phyloP scores from a whole-genome alignment of 2,113 vertebrate genomes.

The Hucho hucho region DNA sequence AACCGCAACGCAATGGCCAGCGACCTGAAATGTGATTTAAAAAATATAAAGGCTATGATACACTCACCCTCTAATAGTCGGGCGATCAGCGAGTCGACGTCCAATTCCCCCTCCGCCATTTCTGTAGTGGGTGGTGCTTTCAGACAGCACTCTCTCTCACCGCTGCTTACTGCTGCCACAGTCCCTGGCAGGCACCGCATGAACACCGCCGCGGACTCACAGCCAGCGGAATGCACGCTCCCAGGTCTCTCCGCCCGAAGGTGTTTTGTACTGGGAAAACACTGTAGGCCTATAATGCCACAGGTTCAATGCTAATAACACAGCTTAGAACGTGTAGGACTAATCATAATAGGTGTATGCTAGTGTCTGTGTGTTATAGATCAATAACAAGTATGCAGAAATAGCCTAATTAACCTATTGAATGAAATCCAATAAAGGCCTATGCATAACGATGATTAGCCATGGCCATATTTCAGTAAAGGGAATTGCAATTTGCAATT shows the following conservation, averaged over 20 bases:
- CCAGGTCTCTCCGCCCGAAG: slow-evolving; percentile 24
- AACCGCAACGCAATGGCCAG: background rate
- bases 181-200: slow-evolving; percentile 37
- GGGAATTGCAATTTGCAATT: too few relatives aligned
- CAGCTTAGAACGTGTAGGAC: too few relatives aligned
- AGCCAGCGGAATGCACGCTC: slow-evolving; percentile 17
- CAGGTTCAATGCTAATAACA: too few relatives aligned
- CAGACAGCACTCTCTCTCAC: slow-evolving; percentile 7
- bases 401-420: too few relatives aligned
- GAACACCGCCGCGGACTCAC: slow-evolving; percentile 8
- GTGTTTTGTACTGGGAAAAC: too few relatives aligned
- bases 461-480: too few relatives aligned
- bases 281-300: too few relatives aligned
- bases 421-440: too few relatives aligned
- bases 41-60: accelerated
- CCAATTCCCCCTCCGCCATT: slow-evolving; percentile 98
- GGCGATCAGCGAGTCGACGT: slow-evolving; percentile 96
- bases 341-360: too few relatives aligned
- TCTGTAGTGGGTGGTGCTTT: slow-evolving; percentile 56
- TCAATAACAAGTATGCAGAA: too few relatives aligned
- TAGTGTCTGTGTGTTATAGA: too few relatives aligned
- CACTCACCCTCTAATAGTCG: slow-evolving; percentile 92
- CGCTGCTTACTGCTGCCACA: background rate
- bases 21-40: background rate
- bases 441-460: too few relatives aligned